Percentiles rank a stretch among this genome's conserved stretches.
Conservation (phyloP, 1,140 invertebrate species). For the Drosophila ohnishii region DNA sequence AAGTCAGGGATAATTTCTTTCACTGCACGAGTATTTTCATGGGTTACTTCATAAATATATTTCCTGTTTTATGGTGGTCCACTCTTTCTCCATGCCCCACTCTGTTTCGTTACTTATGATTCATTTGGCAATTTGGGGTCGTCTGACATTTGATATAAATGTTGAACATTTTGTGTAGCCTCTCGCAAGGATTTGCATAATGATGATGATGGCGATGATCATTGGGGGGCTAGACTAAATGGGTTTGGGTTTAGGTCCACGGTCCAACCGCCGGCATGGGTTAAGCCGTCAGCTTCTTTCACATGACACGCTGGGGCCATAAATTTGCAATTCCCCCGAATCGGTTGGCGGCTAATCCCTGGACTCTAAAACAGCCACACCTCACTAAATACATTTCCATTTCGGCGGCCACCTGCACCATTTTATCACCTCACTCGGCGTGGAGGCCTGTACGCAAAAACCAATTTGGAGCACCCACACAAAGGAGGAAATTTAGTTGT, state of each 20-base stretch:
- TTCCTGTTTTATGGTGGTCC: slow-evolving; percentile 77
- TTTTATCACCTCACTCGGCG: slow-evolving; percentile 60
- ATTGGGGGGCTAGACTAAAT: slow-evolving; percentile 33
- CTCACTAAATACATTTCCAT: slow-evolving; percentile 48
- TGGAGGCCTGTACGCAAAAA: slow-evolving; percentile 50
- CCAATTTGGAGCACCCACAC: slow-evolving; percentile 72
- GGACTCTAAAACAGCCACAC: slow-evolving; percentile 39
- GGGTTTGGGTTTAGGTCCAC: slow-evolving; percentile 15
- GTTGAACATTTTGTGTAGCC: slow-evolving; percentile 55
- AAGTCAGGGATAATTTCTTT: neutral
- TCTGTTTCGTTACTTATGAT: slow-evolving; percentile 61
- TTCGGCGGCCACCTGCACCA: slow-evolving; percentile 60
- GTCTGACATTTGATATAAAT: slow-evolving; percentile 78
- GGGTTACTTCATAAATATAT: slow-evolving; percentile 68
- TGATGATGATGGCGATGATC: slow-evolving; percentile 45
- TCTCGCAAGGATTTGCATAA: slow-evolving; percentile 65
- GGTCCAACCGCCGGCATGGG: slow-evolving; percentile 10
- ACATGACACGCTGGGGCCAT: slow-evolving; percentile 61
- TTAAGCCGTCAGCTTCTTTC: slow-evolving; percentile 59
- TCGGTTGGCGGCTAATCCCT: slow-evolving; percentile 40
- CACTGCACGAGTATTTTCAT: slow-evolving; percentile 34
- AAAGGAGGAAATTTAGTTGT: slow-evolving; percentile 74
- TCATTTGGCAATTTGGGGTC: slow-evolving; percentile 76
- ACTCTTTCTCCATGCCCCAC: slow-evolving; percentile 3
- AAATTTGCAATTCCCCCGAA: slow-evolving; percentile 52